phyloP scores from a whole-genome alignment of 1,140 invertebrate species.

The Drosophila sulfurigaster region DNA sequence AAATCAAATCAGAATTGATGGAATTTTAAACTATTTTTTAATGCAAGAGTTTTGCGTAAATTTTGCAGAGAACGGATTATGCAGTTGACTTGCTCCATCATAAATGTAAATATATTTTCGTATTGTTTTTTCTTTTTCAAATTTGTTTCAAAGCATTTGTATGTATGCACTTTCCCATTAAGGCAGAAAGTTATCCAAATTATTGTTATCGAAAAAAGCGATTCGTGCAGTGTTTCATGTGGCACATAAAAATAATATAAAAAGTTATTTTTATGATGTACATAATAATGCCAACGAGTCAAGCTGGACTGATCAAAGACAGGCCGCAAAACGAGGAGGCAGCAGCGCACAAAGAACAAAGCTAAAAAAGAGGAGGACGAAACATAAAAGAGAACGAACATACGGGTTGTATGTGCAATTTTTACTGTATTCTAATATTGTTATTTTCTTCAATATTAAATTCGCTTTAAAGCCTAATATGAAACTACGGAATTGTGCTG shows the following conservation, averaged over 20 bases:
- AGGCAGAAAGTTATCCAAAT: background rate
- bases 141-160: background rate
- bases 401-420: conserved; percentile 24
- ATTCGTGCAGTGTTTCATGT: conserved; percentile 7
- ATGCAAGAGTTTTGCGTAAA: too few relatives aligned
- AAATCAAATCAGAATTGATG: too few relatives aligned
- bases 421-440: background rate
- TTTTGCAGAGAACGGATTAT: too few relatives aligned
- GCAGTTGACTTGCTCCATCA: background rate
- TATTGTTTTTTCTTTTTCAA: background rate
- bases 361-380: conserved; percentile 5
- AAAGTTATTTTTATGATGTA: conserved; percentile 31
- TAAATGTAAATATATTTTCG: background rate
- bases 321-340: conserved; percentile 3
- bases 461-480: conserved; percentile 10
- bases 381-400: background rate
- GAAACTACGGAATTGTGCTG: background rate
- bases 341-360: background rate
- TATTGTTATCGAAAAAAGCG: conserved; percentile 21
- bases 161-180: background rate
- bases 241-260: conserved; percentile 38
- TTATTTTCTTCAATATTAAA: conserved; percentile 11
- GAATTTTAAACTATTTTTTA: too few relatives aligned
- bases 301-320: conserved; percentile 20
- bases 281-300: conserved; percentile 24